These are phyloP conservation scores for Notothenia rossii DNA, from an alignment of 2,113 vertebrate genomes.

Conservation along the genomic window DNA sequence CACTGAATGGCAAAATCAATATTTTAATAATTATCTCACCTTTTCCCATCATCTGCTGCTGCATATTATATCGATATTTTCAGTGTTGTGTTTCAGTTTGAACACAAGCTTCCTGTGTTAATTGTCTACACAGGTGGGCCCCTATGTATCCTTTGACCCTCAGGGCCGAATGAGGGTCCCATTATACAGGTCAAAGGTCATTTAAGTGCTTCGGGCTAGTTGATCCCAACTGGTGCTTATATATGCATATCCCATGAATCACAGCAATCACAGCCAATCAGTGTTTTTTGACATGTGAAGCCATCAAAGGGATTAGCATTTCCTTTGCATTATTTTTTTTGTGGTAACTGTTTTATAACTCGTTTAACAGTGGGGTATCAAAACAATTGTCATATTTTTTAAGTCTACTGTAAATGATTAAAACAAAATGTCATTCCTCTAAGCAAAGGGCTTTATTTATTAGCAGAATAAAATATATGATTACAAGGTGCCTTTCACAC, in stretches of 20 bases:
- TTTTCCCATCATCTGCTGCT: not conserved
- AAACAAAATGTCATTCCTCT: not conserved
- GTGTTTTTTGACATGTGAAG: not conserved
- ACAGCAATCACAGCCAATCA: conserved; percentile 51
- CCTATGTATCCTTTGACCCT: conserved; percentile 63
- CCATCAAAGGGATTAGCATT: conserved; percentile 4
- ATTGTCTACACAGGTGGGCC: conserved; percentile 82
- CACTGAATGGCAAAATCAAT: not conserved
- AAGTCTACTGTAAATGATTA: not conserved
- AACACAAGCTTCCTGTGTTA: conserved; percentile 70
- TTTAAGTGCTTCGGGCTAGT: conserved; percentile 69
- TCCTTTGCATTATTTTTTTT: not conserved
- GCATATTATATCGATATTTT: conserved; percentile 16
- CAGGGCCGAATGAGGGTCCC: conserved; percentile 59
- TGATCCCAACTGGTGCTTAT: conserved; percentile 62
- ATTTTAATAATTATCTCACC: conserved; percentile 1
- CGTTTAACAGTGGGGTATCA: not conserved
- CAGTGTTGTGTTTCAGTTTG: conserved; percentile 38
- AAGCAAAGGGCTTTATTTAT: not conserved
- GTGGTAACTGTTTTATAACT: not conserved
- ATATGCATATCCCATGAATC: conserved; percentile 69
- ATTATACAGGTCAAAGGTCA: conserved; percentile 77
- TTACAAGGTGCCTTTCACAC: not conserved
- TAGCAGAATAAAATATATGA: not conserved
- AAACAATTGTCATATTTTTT: not conserved